Base-by-base conservation (phyloP, 2,113 vertebrate genomes). In the Danionella cerebrum region DNA sequence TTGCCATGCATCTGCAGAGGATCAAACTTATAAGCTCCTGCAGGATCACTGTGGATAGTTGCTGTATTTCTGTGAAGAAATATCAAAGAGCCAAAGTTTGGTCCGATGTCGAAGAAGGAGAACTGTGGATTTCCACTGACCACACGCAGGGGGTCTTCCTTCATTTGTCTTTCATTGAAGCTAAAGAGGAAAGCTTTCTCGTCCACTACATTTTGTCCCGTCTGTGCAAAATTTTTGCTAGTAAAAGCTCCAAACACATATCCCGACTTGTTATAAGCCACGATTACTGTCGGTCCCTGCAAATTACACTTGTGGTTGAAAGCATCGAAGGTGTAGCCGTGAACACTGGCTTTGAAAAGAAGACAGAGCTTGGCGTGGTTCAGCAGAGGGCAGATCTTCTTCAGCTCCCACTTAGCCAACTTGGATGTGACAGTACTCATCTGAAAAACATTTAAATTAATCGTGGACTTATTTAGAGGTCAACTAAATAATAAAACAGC, bases 231-330 rank as follows among this genome's bases (percentile, higher is more conserved):
- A 48, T 77, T 33, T 18, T 69, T 75, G 27, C 55, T 69, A 39
- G 73, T 83, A 69, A 76, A 84, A 1, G 75, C 85, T 67, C 86
- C 86, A 60, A 84, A 88, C 47, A 87, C 62, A 47, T 31, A 75
- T 1, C 84, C 82, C 0, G 80, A 68, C 9, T 60, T 4, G 27
- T 85, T 88, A 33, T 83, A 88, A 14, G 80, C 83, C 57, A 86
- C 83, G 14, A 80, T 78, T 25, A 88, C 29, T 6, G 85, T 86
- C 35, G 82, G 80, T 1, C 73, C 16, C 48, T 10, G 62, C 4
- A 0, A 48, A 73, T 82, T 75, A 76, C 86, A 88, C 27, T 9
- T 65, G 24, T 76, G 44, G 70, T 84, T 80, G 59, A 88, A 88
- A 12, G 44, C 54, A 3, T 2, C 19, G 0, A 4, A 1, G 1